Evolutionary conservation across 2,797 vertebrate species (phyloP), one percentile per base, ranked within the genome.

Genomic region (Semaprochilodus insignis): DNA sequence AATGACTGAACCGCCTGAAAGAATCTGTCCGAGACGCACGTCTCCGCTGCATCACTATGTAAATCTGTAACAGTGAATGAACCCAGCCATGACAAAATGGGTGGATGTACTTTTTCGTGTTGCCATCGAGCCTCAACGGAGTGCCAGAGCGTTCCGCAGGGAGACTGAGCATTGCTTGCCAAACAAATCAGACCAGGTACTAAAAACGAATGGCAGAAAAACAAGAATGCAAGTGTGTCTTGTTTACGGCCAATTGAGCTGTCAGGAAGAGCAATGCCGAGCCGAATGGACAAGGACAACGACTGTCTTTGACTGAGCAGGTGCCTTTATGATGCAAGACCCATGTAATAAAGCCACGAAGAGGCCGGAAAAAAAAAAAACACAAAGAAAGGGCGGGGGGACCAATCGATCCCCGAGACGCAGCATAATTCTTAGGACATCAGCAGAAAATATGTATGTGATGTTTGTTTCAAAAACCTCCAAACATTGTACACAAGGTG

Each of bases 131-230:
- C 4, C 62, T 34, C 25, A 17, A 7, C 27, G 6, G 25, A 34
- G 62, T 8, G 31, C 31, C 31, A 27, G 62, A 27, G 27, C 15
- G 25, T 17, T 31, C 1, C 5, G 25, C 7, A n/a, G 81, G 65
- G 34, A 74, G 54, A 70, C 69, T 7, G 13, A 36, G 27, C 55
- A 31, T 8, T 0, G 19, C 60, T 86, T 89, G 87, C 81, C 83
- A 88, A 90, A 87, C 87, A 88, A 85, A 88, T 90, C 80, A 85
- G 87, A 86, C 82, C 57, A 77, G 44, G 83, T 73, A 70, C 82
- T 81, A 79, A 85, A 86, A 85, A 83, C 57, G 72, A 81, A 62
- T 17, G 55, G 34, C 44, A 72, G 57, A 79, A 51, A 59, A 52
- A 70, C 48, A 71, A 83, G 62, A 84, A 31, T 59, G 82, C 77